Base-by-base conservation (phyloP, 2,797 vertebrate species). In the Pseudocheirus occidentalis region DNA sequence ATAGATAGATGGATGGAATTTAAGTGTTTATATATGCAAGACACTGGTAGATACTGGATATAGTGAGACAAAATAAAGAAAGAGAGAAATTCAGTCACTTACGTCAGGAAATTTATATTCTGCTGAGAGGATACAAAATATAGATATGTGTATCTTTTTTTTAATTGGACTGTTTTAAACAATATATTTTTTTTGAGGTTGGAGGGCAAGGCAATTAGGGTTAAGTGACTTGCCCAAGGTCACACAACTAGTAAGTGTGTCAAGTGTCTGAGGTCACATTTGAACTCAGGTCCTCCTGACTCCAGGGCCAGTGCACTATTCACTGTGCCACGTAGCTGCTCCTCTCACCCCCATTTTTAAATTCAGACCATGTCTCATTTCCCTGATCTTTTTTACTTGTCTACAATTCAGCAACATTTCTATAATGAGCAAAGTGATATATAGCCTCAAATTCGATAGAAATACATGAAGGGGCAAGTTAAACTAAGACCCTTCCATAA, bases 81-180 rank as follows among this genome's bases (percentile, higher is more conserved):
- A 18, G 1, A 66, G 16, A 66, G 13, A n/a, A 40, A 59, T 12
- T 9, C 62, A 73, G n/a, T 73, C 62, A 16, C 6, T 73, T 40
- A n/a, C n/a, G 16, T 73, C 62, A 66, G 31, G 34, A 14, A 66
- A 34, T 14, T 66, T 73, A 73, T 16, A 73, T 73, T 21, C 62
- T 73, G 40, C 2, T 73, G 16, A 40, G 62, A 40, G 62, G n/a
- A 40, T n/a, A 18, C 62, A 73, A 73, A 73, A 73, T 40, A 2
- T 73, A 40, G 21, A 16, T 73, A 29, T 31, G 13, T 40, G 16
- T 40, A 73, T 73, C 5, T 40, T 73, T 73, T n/a, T 73, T 62
- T 14, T 11, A 55, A 98, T 54, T 96, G 87, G 96, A 95, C 4
- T 95, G 92, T 96, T 98, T 98, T 98, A 54, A 54, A 54, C 11